phyloP scores from a whole-genome alignment of 2,113 vertebrate genomes.

The Psilopsiagon aurifrons region DNA sequence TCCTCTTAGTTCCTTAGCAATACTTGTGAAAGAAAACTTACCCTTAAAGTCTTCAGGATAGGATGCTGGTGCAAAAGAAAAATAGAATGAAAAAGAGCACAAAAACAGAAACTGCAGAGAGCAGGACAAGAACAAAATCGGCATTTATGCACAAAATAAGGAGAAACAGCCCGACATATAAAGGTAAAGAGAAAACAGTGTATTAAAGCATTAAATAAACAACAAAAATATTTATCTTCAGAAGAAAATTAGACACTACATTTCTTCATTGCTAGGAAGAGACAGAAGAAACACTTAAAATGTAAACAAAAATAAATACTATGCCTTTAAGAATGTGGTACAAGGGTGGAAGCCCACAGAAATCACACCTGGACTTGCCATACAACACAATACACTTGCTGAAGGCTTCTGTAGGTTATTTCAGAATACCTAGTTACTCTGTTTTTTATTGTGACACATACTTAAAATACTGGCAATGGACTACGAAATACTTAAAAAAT shows the following conservation, averaged over 20 bases:
- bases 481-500: not conserved
- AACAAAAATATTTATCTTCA: not conserved
- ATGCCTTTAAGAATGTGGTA: not conserved
- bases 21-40: not conserved
- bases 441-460: not conserved
- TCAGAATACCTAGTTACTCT: not conserved
- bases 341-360: not conserved
- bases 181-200: not conserved
- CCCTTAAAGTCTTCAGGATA: not conserved
- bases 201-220: not conserved
- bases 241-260: not conserved
- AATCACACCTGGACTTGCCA: not conserved
- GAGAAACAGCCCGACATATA: not conserved
- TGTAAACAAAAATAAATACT: not conserved
- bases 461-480: not conserved
- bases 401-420: not conserved
- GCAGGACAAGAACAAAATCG: not conserved
- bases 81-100: not conserved
- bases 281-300: not conserved
- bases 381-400: not conserved
- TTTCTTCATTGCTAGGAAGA: not conserved
- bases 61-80: not conserved
- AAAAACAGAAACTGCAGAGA: not conserved
- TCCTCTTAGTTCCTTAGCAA: not conserved
- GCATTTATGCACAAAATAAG: not conserved